Evolutionary conservation across 2,113 vertebrate species (phyloP).

Genomic region (Nasalis larvatus): DNA sequence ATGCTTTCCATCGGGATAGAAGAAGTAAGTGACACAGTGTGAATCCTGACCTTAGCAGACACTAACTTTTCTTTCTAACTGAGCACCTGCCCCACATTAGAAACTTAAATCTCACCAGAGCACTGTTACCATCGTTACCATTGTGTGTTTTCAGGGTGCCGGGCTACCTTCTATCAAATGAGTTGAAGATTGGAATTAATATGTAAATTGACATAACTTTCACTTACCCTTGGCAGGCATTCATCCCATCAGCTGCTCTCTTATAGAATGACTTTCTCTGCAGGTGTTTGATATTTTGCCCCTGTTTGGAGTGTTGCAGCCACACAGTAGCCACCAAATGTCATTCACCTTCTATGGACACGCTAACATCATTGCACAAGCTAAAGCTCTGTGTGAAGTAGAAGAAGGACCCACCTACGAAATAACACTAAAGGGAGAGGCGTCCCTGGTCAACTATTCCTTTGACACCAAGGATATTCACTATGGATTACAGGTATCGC

Average conservation of each 20-base stretch:
- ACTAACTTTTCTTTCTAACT: neutral
- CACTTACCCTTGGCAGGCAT: neutral
- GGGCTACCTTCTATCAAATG: neutral
- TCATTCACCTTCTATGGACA: conserved; percentile 89
- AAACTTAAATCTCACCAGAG: neutral
- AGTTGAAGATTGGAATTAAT: neutral
- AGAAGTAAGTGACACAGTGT: conserved; percentile 81
- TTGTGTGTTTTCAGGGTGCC: neutral
- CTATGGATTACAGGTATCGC: conserved; percentile 88
- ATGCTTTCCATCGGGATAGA: conserved; percentile 75
- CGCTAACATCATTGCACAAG: conserved; percentile 74
- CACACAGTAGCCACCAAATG: conserved; percentile 84
- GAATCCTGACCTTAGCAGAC: neutral
- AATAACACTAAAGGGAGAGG: conserved; percentile 86
- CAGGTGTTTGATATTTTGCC: conserved; percentile 93
- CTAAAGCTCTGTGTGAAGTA: conserved; percentile 86
- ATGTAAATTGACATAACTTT: neutral
- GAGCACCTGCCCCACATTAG: neutral
- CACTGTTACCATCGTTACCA: neutral
- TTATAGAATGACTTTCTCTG: neutral
- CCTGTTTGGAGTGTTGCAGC: conserved; percentile 83
- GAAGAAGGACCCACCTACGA: conserved; percentile 90
- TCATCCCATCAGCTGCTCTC: neutral
- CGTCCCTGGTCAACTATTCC: conserved; percentile 86
- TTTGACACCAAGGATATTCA: conserved; percentile 84